Base-by-base conservation (phyloP, 1,140 invertebrate species). In the Heterodera schachtii region DNA sequence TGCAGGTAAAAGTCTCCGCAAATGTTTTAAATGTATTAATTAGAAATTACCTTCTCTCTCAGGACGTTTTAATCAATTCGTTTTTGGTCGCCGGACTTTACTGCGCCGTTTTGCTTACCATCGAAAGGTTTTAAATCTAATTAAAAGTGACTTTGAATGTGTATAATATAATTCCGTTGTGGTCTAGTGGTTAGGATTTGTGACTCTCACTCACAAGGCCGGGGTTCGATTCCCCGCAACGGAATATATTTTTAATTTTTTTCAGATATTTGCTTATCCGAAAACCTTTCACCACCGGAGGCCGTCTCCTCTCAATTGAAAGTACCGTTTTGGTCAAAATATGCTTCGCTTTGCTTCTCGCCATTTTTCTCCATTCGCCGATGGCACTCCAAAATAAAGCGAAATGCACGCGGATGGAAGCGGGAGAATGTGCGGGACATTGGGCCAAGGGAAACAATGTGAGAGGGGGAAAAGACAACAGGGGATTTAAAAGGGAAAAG, bases 41-140 rank as follows among this genome's bases (percentile, higher is more conserved):
- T 87, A 76, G 41, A 60, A 49, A 7, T 66, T 31, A 31, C 31
- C 31, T 31, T 82, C 77, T 86, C 49, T 46, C 85, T 19, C 85
- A 87, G 80, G 84, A 88, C 31, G 85, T 89, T 13, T 46, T 90
- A 9, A 89, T 88, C 69, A 88, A 88, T 73, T 82, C 85, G 9
- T 90, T 90, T 70, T 73, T 88, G n/a, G 85, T 89, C 13, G 88
- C 88, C n/a, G 88, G 87, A 11, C 83, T 88, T 41, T 88, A 88
- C 69, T 85, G 83, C n/a, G 88, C 87, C 43, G 86, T 88, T n/a
- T 75, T 88, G 76, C 78, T 90, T 2, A 90, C 87, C n/a, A 73
- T 88, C 46, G 87, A 88, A 74, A 64, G 87, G 78, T 87, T 73
- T 73, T 64, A 19, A 9, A 16, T 57, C 8, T 8, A 78, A 43